Evolutionary conservation across 2,888 invertebrate species (phyloP), one percentile per base, ranked within the genome.

Genomic region (Yponomeuta plumbellus): DNA sequence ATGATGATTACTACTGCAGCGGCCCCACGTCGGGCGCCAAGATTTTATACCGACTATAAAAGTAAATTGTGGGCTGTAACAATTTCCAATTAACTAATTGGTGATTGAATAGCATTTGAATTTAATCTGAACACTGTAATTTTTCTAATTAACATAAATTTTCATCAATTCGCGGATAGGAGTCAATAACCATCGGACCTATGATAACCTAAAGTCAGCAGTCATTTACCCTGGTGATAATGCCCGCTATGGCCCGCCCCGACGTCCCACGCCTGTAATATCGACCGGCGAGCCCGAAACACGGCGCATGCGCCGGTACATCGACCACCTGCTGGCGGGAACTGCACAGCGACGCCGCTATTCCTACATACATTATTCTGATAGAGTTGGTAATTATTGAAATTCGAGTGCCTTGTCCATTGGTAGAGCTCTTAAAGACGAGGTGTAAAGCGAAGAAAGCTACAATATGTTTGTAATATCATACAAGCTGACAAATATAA

Each of bases 181-280:
- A 34, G 34, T 8, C 34, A 34, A 34, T 8, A 34, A 34, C 8
- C 34, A 73, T 75, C 76, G 86, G 87, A 88, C 88, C 88, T 88
- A 88, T 87, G 81, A 78, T 88, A 88, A 88, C 84, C 83, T 85
- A 34, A 34, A 34, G 34, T 73, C 69, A 74, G 74, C 76, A 84
- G 85, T 85, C 86, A 80, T 86, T 87, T 86, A 85, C 86, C 86
- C 77, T 65, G 57, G 22, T 70, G 75, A 72, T 73, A 74, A 73
- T 76, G 79, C 79, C 71, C 79, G 71, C 83, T 83, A 81, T 84
- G 84, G 84, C 84, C 82, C 56, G 80, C 34, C 78, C 72, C 1
- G 56, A 56, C 56, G 72, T 73, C 73, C 69, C 34, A 34, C 68
- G 70, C 69, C 66, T 23, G 68, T 20, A 56, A 74, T 85, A 87